These are phyloP conservation scores for Ectemnius lituratus DNA, from an alignment of 2,888 invertebrate genomes.

Conservation along the genomic window DNA sequence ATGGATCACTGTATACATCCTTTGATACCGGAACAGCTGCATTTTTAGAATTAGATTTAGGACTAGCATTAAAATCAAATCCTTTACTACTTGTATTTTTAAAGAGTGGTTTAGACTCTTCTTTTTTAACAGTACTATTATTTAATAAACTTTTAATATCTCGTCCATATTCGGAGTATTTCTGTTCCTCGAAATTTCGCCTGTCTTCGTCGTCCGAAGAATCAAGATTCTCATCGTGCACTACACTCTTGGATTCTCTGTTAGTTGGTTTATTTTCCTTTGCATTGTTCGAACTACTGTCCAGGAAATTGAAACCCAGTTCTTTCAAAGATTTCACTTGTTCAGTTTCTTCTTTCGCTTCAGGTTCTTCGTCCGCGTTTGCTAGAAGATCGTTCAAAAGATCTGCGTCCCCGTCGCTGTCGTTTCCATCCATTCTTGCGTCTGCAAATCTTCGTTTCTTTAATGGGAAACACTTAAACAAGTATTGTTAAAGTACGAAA, in stretches of 20 bases:
- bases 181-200: conserved; percentile 85
- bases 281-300: conserved; percentile 39
- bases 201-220: conserved; percentile 91
- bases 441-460: neutral
- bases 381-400: conserved; percentile 53
- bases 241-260: conserved; percentile 62
- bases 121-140: conserved; percentile 44
- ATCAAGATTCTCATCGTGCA: conserved; percentile 84
- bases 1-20: conserved; percentile 85
- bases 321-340: conserved; percentile 53
- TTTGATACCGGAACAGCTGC: conserved; percentile 19
- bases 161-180: conserved; percentile 86
- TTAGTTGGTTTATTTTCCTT: conserved; percentile 26
- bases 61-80: conserved; percentile 36
- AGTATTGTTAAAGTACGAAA: neutral
- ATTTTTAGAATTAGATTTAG: conserved; percentile 22
- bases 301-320: conserved; percentile 68
- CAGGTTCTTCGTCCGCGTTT: conserved; percentile 45
- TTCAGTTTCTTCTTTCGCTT: conserved; percentile 20
- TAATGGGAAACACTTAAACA: neutral
- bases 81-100: conserved; percentile 30
- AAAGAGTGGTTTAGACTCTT: conserved; percentile 18
- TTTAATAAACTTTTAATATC: conserved; percentile 81
- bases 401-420: conserved; percentile 55
- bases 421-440: conserved; percentile 41